Evolutionary conservation across 2,113 vertebrate genomes (phyloP).

Genomic region (Saimiri boliviensis): DNA sequence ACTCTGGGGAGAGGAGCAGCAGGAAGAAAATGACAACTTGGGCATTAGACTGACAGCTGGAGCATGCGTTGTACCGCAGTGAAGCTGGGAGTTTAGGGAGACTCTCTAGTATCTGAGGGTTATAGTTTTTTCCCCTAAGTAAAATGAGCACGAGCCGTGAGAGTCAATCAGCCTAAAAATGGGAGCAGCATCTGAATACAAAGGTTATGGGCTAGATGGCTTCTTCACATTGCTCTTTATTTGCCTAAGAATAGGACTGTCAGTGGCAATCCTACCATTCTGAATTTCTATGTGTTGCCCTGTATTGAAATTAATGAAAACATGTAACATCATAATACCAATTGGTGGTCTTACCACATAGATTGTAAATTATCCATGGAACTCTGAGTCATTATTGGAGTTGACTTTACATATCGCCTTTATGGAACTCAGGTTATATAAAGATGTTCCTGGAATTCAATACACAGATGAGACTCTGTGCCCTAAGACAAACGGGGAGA

Average conservation of each 20-base stretch:
- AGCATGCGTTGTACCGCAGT: neutral
- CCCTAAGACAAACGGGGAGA: neutral
- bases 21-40: constrained; percentile 65
- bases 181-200: constrained; percentile 16
- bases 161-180: constrained; percentile 47
- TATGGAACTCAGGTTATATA: neutral
- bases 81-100: neutral
- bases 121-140: neutral
- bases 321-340: neutral
- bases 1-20: constrained; percentile 54
- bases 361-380: neutral
- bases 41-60: constrained; percentile 56
- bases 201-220: neutral
- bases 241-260: constrained; percentile 27
- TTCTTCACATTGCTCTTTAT: neutral
- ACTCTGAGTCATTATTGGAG: neutral
- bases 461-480: neutral
- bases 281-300: neutral
- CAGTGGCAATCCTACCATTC: neutral
- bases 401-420: neutral
- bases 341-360: neutral
- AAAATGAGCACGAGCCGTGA: constrained; percentile 17
- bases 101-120: neutral
- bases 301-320: neutral
- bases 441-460: neutral